Conservation (phyloP, 2,888 invertebrate genomes). For the Flexamia atlantica region DNA sequence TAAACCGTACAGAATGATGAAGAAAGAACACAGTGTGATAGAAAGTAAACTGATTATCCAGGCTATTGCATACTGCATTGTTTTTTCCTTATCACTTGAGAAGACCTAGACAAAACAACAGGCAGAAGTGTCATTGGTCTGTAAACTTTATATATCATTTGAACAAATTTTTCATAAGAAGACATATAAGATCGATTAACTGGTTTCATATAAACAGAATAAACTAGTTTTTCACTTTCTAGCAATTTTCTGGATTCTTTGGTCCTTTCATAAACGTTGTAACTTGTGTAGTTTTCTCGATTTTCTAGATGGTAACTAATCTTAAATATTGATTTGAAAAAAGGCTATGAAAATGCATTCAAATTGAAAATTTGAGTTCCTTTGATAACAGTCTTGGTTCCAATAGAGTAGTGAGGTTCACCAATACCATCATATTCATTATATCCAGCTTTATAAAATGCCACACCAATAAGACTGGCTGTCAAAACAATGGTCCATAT, state of each 20-base stretch:
- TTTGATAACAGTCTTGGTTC: neutral
- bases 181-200: neutral
- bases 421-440: neutral
- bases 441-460: neutral
- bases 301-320: neutral
- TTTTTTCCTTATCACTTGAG: neutral
- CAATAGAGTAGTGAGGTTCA: neutral
- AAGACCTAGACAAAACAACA: constrained; percentile 4
- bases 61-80: neutral
- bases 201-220: neutral
- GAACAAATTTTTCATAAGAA: neutral
- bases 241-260: neutral
- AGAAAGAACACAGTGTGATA: neutral
- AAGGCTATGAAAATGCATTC: neutral
- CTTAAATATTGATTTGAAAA: constrained; percentile 3
- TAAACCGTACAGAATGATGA: constrained; percentile 4
- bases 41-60: neutral
- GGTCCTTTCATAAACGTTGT: neutral
- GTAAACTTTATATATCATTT: neutral
- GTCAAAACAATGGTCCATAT: neutral
- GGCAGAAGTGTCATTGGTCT: neutral
- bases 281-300: neutral
- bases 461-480: neutral
- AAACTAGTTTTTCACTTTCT: neutral
- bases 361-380: neutral